Evolutionary conservation across 2,888 invertebrate genomes (phyloP).

Genomic region (Azorinus chamasolen): DNA sequence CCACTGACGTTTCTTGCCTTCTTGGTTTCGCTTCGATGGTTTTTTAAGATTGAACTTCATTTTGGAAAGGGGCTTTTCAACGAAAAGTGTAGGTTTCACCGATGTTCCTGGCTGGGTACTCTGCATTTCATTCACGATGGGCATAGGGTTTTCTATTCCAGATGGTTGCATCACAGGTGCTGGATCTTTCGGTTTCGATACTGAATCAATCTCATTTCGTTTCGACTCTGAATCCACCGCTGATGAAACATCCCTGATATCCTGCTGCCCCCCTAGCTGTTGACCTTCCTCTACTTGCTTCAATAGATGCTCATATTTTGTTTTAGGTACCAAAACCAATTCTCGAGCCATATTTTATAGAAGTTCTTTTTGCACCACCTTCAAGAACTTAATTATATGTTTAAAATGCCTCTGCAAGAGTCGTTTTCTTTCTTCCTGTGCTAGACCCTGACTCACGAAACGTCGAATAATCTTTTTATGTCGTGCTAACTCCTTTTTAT

Average conservation of each 20-base stretch:
- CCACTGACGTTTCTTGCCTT: slow-evolving; percentile 14
- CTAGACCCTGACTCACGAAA: slow-evolving; percentile 20
- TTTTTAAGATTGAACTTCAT: slow-evolving; percentile 22
- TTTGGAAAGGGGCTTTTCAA: slow-evolving; percentile 36
- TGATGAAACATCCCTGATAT: no score
- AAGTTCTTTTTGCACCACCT: no score
- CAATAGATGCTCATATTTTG: slow-evolving; percentile 41
- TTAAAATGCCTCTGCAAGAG: slow-evolving; percentile 26
- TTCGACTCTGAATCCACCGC: no score
- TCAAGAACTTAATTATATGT: slow-evolving; percentile 27
- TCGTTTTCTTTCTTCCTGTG: slow-evolving; percentile 16
- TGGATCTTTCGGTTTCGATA: no score
- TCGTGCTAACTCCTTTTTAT: slow-evolving; percentile 20
- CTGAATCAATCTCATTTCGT: background rate
- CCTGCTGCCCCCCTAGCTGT: no score
- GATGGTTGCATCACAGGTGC: background rate
- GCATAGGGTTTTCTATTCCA: background rate
- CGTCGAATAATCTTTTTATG: slow-evolving; percentile 34
- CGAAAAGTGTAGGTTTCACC: slow-evolving; percentile 28
- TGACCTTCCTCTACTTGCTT: slow-evolving; percentile 6
- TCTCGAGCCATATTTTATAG: slow-evolving; percentile 28
- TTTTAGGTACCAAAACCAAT: slow-evolving; percentile 46
- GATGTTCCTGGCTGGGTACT: background rate
- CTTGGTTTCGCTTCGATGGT: slow-evolving; percentile 6
- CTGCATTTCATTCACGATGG: background rate